Percentiles rank a stretch among this genome's conserved stretches.
phyloP scores from a whole-genome alignment of 2,888 invertebrate species.

The Dichetophora obliterata region DNA sequence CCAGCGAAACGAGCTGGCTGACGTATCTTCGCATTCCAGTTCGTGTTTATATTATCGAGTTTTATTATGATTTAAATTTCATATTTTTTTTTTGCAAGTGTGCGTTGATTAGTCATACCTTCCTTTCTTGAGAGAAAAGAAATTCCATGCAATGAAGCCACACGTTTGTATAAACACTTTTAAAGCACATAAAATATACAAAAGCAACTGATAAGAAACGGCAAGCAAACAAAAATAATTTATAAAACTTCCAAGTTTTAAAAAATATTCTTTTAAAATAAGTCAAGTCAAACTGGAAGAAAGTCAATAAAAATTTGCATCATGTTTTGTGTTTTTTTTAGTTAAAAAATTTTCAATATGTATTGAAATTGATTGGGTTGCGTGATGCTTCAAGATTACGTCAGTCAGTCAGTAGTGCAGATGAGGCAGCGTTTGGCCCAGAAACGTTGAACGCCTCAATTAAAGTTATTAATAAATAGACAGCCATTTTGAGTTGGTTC shows the following conservation, averaged over 20 bases:
- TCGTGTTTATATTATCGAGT: background rate
- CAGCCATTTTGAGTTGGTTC: conserved; percentile 9
- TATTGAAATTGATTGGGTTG: conserved; percentile 21
- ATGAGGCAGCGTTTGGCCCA: conserved; percentile 24
- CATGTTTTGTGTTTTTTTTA: background rate
- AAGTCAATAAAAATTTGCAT: background rate
- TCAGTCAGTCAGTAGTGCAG: conserved; percentile 18
- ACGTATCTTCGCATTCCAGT: conserved; percentile 1
- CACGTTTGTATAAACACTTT: background rate
- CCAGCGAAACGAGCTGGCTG: conserved; percentile 26
- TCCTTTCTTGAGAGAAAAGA: background rate
- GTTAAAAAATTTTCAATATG: background rate
- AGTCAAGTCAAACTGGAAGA: background rate
- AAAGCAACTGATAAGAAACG: background rate
- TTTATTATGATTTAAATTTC: no score
- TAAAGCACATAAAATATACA: background rate
- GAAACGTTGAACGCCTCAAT: conserved; percentile 31
- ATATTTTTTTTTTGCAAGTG: background rate
- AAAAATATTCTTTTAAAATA: background rate
- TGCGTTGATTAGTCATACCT: conserved; percentile 6
- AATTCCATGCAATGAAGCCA: background rate
- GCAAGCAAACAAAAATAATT: background rate
- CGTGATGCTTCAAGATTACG: conserved; percentile 24
- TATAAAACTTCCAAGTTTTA: background rate
- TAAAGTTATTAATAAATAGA: conserved; percentile 35